phyloP scores from a whole-genome alignment of 1,140 invertebrate species.

The Heliconius eleuchia region DNA sequence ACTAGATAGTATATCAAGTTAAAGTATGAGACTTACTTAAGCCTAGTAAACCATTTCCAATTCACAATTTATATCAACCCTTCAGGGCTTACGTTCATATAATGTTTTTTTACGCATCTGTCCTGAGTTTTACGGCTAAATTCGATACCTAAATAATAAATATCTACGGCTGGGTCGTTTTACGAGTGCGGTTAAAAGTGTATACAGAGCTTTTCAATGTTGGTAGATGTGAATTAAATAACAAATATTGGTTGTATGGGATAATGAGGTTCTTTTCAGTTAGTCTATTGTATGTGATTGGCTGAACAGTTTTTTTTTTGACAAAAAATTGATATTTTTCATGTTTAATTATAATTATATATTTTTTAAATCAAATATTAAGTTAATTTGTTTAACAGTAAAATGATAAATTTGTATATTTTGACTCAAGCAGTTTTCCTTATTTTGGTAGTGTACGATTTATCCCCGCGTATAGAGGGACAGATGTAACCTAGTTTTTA shows the following conservation, averaged over 20 bases:
- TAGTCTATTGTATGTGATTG: not conserved
- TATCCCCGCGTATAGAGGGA: too few relatives aligned
- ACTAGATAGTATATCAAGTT: not conserved
- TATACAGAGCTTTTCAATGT: constrained; percentile 12
- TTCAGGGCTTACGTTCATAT: not conserved
- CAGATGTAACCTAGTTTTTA: too few relatives aligned
- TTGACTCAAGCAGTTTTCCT: too few relatives aligned
- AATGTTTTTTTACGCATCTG: constrained; percentile 15
- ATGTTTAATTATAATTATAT: too few relatives aligned
- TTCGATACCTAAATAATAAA: constrained; percentile 36
- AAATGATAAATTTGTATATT: too few relatives aligned
- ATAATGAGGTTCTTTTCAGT: constrained; percentile 4
- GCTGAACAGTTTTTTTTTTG: not conserved
- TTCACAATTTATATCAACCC: not conserved
- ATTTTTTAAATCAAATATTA: too few relatives aligned
- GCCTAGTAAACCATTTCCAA: not conserved
- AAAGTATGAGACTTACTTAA: not conserved
- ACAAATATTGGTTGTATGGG: constrained; percentile 16
- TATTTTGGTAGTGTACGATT: too few relatives aligned
- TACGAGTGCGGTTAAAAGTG: constrained; percentile 29
- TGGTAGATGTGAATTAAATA: constrained; percentile 28
- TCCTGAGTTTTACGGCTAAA: constrained; percentile 16
- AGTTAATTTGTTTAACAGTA: too few relatives aligned
- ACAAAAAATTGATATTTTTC: too few relatives aligned
- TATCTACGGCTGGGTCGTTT: constrained; percentile 19